These are phyloP conservation scores for Nesogale talazaci DNA, from an alignment of 2,113 vertebrate species.

Conservation along the genomic window DNA sequence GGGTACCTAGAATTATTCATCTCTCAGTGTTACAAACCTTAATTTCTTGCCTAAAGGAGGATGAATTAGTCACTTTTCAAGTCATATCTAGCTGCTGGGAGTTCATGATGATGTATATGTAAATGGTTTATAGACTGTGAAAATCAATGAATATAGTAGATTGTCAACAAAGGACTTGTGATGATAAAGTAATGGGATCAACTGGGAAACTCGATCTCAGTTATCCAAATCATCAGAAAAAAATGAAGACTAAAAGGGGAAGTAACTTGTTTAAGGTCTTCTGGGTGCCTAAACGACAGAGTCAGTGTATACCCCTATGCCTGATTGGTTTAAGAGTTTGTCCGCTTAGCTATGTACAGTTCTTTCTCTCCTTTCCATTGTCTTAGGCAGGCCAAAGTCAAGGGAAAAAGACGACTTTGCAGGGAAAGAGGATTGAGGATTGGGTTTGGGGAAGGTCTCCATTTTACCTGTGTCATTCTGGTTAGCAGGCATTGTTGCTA, in stretches of 20 bases:
- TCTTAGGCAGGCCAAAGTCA: background rate
- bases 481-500: background rate
- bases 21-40: slow-evolving; percentile 54
- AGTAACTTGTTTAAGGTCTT: background rate
- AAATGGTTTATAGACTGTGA: slow-evolving; percentile 49
- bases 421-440: background rate
- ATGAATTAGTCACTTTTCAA: slow-evolving; percentile 68
- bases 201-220: slow-evolving; percentile 10
- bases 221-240: background rate
- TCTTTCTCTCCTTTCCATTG: background rate
- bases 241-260: background rate
- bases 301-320: background rate
- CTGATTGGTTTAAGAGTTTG: background rate
- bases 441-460: background rate
- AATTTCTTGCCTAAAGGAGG: slow-evolving; percentile 55
- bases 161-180: slow-evolving; percentile 53
- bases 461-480: background rate
- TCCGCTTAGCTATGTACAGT: background rate
- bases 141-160: slow-evolving; percentile 63
- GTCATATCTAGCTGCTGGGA: slow-evolving; percentile 46
- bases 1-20: slow-evolving; percentile 51
- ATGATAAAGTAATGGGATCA: slow-evolving; percentile 51
- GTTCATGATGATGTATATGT: slow-evolving; percentile 23
- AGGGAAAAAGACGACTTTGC: background rate
- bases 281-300: background rate